Conservation (phyloP, 2,797 vertebrate genomes). For the Onychomys leucogaster region DNA sequence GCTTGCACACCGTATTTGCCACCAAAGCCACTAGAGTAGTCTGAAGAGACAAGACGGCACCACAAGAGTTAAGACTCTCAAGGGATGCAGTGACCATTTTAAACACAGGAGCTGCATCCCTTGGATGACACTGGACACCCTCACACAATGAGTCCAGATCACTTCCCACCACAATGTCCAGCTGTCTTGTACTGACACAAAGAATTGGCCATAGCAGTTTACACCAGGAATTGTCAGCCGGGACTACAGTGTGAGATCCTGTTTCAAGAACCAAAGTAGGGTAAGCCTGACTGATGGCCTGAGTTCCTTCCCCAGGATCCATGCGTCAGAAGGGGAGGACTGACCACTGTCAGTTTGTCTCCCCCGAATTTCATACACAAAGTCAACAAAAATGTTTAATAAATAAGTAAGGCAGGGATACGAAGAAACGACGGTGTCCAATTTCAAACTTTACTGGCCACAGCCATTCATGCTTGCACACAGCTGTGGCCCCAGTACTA, state of each 20-base stretch:
- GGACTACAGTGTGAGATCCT: background rate
- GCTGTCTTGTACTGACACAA: background rate
- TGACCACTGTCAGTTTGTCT: background rate
- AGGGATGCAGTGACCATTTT: fast-evolving
- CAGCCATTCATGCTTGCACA: background rate
- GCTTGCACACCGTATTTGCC: constrained; percentile 95
- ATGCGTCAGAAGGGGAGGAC: too few species aligned
- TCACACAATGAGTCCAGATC: background rate
- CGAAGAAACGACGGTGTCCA: background rate
- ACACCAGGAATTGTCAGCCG: background rate
- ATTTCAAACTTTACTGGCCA: background rate
- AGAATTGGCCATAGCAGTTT: background rate
- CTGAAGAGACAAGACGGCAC: constrained; percentile 83
- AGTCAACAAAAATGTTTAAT: background rate
- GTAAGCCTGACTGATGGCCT: too few species aligned
- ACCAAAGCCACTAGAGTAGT: constrained; percentile 95
- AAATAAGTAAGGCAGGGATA: background rate
- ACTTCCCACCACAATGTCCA: background rate
- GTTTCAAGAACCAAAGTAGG: background rate
- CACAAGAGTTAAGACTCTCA: fast-evolving
- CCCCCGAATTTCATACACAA: too few species aligned
- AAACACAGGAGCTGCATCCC: background rate
- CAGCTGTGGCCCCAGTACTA: background rate
- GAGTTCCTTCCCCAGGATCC: background rate
- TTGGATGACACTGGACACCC: background rate